Conservation (phyloP, 35 echinoderm and acorn worm species). For the Chiridota heheva region DNA sequence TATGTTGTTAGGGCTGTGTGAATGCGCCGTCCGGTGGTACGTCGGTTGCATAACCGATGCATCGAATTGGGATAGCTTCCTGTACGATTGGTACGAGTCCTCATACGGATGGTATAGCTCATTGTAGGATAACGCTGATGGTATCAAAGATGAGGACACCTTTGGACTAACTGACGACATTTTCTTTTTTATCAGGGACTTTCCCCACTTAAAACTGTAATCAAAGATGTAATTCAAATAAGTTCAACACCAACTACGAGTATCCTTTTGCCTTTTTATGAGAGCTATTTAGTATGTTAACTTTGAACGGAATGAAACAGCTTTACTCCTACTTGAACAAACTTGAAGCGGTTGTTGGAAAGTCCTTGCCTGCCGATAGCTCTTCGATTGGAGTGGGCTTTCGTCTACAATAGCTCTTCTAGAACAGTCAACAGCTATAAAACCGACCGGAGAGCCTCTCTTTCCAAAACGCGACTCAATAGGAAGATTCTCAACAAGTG, state of each 20-base stretch:
- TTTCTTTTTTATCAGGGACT: constrained; percentile 15
- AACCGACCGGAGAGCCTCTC: no score
- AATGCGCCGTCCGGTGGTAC: constrained; percentile 42
- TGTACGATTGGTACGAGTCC: constrained; percentile 9
- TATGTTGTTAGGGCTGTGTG: constrained; percentile 65
- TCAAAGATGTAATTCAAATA: constrained; percentile 13
- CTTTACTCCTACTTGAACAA: constrained; percentile 29
- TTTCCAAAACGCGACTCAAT: no score
- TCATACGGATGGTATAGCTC: constrained; percentile 38
- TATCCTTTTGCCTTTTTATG: neutral
- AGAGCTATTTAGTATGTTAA: neutral
- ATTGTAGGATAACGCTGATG: constrained; percentile 22
- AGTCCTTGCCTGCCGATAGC: constrained; percentile 39
- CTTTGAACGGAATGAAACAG: neutral
- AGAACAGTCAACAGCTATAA: no score
- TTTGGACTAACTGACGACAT: constrained; percentile 49
- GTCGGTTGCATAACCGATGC: no score
- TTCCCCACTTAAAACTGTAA: neutral
- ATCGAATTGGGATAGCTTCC: no score
- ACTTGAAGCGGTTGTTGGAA: constrained; percentile 18
- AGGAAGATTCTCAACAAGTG: no score
- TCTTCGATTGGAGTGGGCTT: constrained; percentile 30
- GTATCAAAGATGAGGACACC: constrained; percentile 23
- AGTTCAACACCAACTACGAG: neutral
- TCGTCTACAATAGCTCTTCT: neutral